These are phyloP conservation scores for Altica lythri DNA, from an alignment of 2,888 invertebrate genomes.

Conservation along the genomic window DNA sequence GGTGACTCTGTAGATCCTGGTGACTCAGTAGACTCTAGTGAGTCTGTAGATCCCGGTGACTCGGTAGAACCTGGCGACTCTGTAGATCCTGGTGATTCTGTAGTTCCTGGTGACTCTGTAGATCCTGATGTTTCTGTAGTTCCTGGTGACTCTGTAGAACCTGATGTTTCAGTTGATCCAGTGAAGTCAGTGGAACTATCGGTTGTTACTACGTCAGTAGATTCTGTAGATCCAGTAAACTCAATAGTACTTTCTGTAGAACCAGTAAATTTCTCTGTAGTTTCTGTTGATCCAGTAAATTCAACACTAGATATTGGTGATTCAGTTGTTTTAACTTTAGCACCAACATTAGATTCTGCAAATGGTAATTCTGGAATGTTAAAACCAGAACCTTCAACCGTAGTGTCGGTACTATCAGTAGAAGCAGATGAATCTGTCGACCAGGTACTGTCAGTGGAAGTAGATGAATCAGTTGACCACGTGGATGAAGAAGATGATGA, in stretches of 20 bases:
- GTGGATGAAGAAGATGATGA: constrained; percentile 7
- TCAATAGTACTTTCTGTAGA: constrained; percentile 11
- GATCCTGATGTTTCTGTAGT: constrained; percentile 17
- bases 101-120: constrained; percentile 13
- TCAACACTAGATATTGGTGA: constrained; percentile 32
- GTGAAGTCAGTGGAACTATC: constrained; percentile 29
- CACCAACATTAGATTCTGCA: constrained; percentile 14
- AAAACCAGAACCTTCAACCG: constrained; percentile 30
- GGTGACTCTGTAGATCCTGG: constrained; percentile 10
- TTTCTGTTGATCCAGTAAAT: constrained; percentile 30
- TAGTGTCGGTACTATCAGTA: neutral
- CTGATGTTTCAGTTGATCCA: constrained; percentile 21
- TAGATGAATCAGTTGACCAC: constrained; percentile 16
- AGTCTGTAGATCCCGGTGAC: constrained; percentile 29
- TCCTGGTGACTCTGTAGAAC: constrained; percentile 32
- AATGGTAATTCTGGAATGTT: too few species aligned
- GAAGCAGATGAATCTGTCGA: constrained; percentile 10
- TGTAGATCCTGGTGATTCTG: constrained; percentile 29
- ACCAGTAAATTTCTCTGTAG: constrained; percentile 32
- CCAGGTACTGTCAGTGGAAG: constrained; percentile 19
- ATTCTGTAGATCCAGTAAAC: constrained; percentile 15
- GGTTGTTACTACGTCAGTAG: constrained; percentile 2
- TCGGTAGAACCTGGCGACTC: constrained; percentile 18
- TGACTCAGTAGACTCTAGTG: constrained; percentile 23
- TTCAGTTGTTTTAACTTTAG: constrained; percentile 34